Evolutionary conservation across 1,140 invertebrate genomes (phyloP).

Genomic region (Condylostylus longicornis): DNA sequence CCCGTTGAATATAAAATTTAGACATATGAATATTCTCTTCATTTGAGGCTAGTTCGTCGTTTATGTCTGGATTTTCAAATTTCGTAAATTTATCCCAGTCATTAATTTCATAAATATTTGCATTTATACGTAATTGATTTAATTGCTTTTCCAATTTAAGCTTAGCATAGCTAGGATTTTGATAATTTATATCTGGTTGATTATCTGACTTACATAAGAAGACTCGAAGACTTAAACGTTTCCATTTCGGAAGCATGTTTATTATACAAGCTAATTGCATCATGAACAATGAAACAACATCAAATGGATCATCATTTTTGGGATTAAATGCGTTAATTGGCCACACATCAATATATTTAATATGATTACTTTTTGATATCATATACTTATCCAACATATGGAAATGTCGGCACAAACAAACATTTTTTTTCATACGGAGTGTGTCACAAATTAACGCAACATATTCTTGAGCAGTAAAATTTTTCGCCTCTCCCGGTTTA

Average conservation of each 20-base stretch:
- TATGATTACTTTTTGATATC: constrained; percentile 42
- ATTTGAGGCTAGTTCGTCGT: too few species aligned
- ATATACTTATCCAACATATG: constrained; percentile 60
- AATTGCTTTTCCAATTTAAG: too few species aligned
- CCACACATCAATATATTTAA: constrained; percentile 92
- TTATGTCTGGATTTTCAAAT: constrained; percentile 10
- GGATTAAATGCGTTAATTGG: constrained; percentile 78
- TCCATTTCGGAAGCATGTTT: constrained; percentile 80
- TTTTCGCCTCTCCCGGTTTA: constrained; percentile 18
- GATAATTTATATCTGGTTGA: too few species aligned
- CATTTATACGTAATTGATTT: too few species aligned
- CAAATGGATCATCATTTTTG: constrained; percentile 58
- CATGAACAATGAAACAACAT: constrained; percentile 83
- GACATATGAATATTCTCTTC: constrained; percentile 28
- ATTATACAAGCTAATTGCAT: constrained; percentile 94
- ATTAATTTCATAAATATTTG: too few species aligned
- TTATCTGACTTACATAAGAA: constrained; percentile 56
- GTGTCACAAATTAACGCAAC: constrained; percentile 77
- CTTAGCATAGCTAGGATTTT: too few species aligned
- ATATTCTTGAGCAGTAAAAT: constrained; percentile 51
- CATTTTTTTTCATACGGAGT: constrained; percentile 84
- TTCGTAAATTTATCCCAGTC: too few species aligned
- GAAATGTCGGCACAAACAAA: constrained; percentile 87
- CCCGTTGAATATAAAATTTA: constrained; percentile 31
- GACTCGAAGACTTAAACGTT: constrained; percentile 62